Percentiles rank a stretch among this genome's conserved stretches.
Conservation (phyloP, 2,113 vertebrate genomes). For the Odontesthes bonariensis region DNA sequence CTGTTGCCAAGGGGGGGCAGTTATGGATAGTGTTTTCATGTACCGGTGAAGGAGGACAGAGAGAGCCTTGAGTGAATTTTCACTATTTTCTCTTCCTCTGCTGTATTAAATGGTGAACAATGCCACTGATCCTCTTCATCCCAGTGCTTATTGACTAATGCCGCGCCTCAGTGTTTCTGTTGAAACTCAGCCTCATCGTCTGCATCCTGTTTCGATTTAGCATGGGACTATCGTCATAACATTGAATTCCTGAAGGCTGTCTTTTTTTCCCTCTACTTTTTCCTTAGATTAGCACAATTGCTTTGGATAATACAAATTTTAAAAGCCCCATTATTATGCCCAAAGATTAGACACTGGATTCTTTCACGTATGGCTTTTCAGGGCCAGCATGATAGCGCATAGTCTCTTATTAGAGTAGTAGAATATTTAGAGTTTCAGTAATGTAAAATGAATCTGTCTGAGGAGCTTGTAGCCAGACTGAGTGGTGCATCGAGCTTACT, state of each 20-base stretch:
- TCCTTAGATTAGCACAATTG: constrained; percentile 16
- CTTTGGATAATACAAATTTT: not conserved
- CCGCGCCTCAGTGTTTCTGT: constrained; percentile 34
- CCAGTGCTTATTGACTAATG: constrained; percentile 60
- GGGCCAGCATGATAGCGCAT: not conserved
- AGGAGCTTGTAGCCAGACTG: constrained; percentile 15
- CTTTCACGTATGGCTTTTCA: constrained; percentile 2
- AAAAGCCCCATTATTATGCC: not conserved
- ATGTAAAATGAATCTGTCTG: constrained; percentile 10
- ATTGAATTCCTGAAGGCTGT: constrained; percentile 23
- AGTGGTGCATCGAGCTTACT: constrained; percentile 29
- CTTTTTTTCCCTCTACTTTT: not conserved
- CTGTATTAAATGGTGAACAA: constrained; percentile 63
- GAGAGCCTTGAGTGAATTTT: constrained; percentile 41
- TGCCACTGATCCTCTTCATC: constrained; percentile 54
- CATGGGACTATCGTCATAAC: constrained; percentile 8
- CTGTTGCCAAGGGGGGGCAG: constrained; percentile 39
- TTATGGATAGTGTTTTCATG: constrained; percentile 53
- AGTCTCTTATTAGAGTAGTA: constrained; percentile 4
- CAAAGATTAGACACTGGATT: constrained; percentile 13
- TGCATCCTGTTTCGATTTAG: constrained; percentile 55
- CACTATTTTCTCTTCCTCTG: constrained; percentile 41
- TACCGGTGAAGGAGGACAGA: constrained; percentile 33
- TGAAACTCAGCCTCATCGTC: constrained; percentile 36
- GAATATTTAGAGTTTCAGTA: not conserved